A percentile compares a stretch with the other conserved stretches of the same genome.
phyloP scores from a whole-genome alignment of 2,113 vertebrate genomes.

The Lamprologus lemairii region DNA sequence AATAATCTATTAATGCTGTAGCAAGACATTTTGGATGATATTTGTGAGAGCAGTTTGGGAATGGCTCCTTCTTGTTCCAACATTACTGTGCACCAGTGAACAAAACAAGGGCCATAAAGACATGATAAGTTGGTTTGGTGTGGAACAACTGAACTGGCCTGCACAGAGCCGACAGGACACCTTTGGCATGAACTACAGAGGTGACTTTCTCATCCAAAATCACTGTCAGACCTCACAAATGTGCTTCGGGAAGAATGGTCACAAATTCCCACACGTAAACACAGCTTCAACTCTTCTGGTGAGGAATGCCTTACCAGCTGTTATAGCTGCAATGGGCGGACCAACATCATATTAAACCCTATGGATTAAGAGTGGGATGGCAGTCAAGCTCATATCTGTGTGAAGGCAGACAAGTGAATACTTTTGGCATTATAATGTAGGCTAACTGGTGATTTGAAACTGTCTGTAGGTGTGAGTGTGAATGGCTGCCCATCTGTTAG shows the following conservation, averaged over 20 bases:
- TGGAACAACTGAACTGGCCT: background rate
- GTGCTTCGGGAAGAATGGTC: background rate
- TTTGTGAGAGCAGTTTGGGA: background rate
- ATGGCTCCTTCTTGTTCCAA: background rate
- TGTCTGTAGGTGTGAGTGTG: background rate
- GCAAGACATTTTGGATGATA: background rate
- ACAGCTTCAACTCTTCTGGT: background rate
- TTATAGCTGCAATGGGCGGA: background rate
- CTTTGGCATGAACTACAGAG: background rate
- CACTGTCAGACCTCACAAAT: background rate
- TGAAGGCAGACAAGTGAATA: background rate
- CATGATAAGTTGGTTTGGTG: background rate
- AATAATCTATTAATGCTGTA: background rate
- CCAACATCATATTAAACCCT: background rate
- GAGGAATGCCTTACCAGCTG: background rate
- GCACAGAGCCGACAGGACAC: background rate
- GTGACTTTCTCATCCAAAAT: background rate
- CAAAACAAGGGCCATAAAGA: background rate
- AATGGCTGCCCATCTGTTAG: background rate
- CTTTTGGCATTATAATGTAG: background rate
- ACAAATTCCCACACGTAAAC: rapidly evolving
- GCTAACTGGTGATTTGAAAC: background rate
- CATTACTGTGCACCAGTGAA: background rate
- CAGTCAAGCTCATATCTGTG: background rate
- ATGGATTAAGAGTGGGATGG: background rate